Evolutionary conservation across 2,888 invertebrate species (phyloP).

Genomic region (Drosophila rellima): DNA sequence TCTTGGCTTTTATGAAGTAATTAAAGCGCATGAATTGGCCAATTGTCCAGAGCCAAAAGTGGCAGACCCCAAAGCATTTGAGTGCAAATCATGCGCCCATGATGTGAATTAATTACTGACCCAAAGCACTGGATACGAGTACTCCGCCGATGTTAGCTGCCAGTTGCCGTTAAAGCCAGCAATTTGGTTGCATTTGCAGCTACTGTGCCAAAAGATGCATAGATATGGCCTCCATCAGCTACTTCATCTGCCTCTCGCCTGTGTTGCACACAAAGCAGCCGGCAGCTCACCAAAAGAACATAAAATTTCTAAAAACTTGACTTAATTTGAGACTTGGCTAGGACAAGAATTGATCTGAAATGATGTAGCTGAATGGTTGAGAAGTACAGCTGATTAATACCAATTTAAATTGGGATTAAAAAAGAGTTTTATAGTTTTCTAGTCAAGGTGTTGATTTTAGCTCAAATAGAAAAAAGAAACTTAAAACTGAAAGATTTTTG

Average conservation of each 20-base stretch:
- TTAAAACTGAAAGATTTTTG: neutral
- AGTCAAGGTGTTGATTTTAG: neutral
- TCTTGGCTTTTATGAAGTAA: conserved; percentile 72
- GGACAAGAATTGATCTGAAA: conserved; percentile 16
- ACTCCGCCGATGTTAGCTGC: conserved; percentile 46
- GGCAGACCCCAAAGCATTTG: conserved; percentile 43
- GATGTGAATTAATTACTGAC: conserved; percentile 81
- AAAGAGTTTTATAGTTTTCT: neutral
- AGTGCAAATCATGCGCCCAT: conserved; percentile 45
- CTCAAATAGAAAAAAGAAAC: neutral
- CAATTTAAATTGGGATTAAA: neutral
- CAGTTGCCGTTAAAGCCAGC: conserved; percentile 69
- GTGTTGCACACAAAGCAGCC: conserved; percentile 25
- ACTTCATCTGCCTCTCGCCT: conserved; percentile 18
- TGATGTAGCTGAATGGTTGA: conserved; percentile 2
- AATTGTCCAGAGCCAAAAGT: conserved; percentile 61
- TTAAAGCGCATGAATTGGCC: conserved; percentile 80
- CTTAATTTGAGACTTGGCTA: conserved; percentile 9
- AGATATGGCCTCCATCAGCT: conserved; percentile 49
- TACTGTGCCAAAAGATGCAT: conserved; percentile 71
- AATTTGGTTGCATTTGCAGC: conserved; percentile 48
- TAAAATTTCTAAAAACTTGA: conserved; percentile 9
- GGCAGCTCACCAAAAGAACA: conserved; percentile 20
- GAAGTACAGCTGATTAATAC: conserved; percentile 1
- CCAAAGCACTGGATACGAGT: conserved; percentile 62